Base-by-base conservation (phyloP, 2,888 invertebrate genomes). In the Latrodectus elegans region DNA sequence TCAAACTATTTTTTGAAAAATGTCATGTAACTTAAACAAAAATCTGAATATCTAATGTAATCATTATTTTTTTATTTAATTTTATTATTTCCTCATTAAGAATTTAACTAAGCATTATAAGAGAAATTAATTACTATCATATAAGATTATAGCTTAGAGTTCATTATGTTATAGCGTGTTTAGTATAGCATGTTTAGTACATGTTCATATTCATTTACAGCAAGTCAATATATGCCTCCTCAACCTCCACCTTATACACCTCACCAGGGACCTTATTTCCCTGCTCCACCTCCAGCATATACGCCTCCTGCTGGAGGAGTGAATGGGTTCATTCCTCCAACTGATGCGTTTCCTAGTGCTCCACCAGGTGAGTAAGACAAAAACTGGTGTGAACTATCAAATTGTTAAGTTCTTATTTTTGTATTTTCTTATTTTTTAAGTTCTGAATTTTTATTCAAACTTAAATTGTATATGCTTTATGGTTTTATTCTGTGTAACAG, bases 261-360 rank as follows among this genome's bases (percentile, higher is more conserved):
- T 79, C 96, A 96, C 8, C 93, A 95, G 14, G 95, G 95, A 1
- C 94, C 90, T 64, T 79, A 89, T 92, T 89, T 90, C 67, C 95
- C 96, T 82, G 96, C 97, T 12, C 96, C 97, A 52, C 97, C 97
- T 76, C 97, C 98, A 53, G 96, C 97, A 0, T 98, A 98, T 92
- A 95, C 95, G 52, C 95, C 97, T 49, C 96, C 97, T 38, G 95
- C 96, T 1, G 95, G 96, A 51, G 97, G 97, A 22, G 97, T 97
- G 92, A 98, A 98, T 91, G 98, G 98, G 89, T 98, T 98, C 96
- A 94, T 96, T 90, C 98, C 98, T 75, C 97, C 97, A 0, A 95
- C 95, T 82, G 93, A 94, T 90, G 94, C 94, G 90, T 95, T 95
- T 91, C 94, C 94, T 10, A 91, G 91, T 71, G 92, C 92, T 83